Evolutionary conservation across 2,113 vertebrate species (phyloP), one percentile per base, ranked within the genome.

Genomic region (Lates calcarifer): DNA sequence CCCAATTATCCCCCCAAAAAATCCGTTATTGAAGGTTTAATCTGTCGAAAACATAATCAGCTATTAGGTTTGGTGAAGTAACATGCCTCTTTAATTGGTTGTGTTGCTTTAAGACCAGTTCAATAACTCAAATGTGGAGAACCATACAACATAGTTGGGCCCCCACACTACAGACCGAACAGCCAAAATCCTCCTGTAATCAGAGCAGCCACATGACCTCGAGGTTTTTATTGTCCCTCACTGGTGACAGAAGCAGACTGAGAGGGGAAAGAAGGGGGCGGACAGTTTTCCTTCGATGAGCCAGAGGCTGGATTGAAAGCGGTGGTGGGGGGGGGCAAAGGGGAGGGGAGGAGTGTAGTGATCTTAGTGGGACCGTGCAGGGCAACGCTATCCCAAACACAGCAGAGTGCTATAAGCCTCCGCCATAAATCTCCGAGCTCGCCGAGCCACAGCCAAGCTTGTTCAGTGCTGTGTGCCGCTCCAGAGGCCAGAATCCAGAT

Each of bases 401-500:
- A 87, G 91, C 76, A 84, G 77, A 93, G 88, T 69, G 84, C 89
- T 86, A 56, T 90, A 92, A 94, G 91, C 86, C 87, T 61, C 28
- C 4, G 9, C 79, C 74, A 86, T 94, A 94, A 94, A 94, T 94
- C 91, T 93, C 78, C 9, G 39, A 77, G 85, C 77, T 82, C 24
- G 12, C 56, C 67, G 57, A 87, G 84, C 85, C 84, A 45, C 81
- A 41, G 83, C 90, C 82, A 82, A 84, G 74, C 84, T 85, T 88
- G 71, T 89, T 88, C 90, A 77, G 75, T 26, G 78, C 87, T 69
- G 71, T 78, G 64, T 88, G 83, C 74, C 41, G 79, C 83, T 79
- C 82, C 68, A 87, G 87, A 93, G 91, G 84, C 89, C 88, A 93
- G 85, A 87, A 90, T 91, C 92, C 94, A 94, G 93, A 94, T 93